These are phyloP conservation scores for Hylia prasina DNA, from an alignment of 2,113 vertebrate species.

Conservation along the genomic window DNA sequence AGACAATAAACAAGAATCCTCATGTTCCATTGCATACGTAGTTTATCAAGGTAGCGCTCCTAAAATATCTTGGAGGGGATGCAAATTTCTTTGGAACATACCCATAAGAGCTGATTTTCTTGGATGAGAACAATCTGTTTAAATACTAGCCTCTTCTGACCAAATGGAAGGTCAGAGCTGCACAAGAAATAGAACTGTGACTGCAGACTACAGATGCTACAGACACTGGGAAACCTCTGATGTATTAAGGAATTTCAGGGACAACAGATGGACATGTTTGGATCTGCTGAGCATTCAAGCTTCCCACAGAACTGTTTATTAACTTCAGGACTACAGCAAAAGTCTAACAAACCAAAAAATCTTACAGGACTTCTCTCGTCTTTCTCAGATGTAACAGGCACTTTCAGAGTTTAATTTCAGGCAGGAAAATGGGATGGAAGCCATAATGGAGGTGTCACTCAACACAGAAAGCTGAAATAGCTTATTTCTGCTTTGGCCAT, in stretches of 20 bases:
- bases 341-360: background rate
- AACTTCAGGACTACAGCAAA: background rate
- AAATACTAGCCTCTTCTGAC: background rate
- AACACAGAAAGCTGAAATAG: background rate
- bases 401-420: background rate
- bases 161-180: background rate
- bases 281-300: constrained; percentile 9
- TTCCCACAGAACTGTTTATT: constrained; percentile 28
- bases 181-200: constrained; percentile 33
- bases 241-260: constrained; percentile 34
- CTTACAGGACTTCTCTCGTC: background rate
- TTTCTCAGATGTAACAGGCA: background rate
- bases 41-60: background rate
- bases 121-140: background rate
- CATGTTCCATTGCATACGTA: background rate
- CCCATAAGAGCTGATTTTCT: background rate
- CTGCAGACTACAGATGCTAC: constrained; percentile 44
- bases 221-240: constrained; percentile 48
- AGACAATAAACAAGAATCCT: background rate
- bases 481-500: background rate
- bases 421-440: background rate
- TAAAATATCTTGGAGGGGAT: background rate
- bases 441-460: background rate
- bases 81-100: background rate
- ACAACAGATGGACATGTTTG: constrained; percentile 46